A percentile compares a stretch with the other conserved stretches of the same genome.
These are phyloP conservation scores for Pangasius mekongensis DNA, from an alignment of 2,797 vertebrate species.

Conservation along the genomic window DNA sequence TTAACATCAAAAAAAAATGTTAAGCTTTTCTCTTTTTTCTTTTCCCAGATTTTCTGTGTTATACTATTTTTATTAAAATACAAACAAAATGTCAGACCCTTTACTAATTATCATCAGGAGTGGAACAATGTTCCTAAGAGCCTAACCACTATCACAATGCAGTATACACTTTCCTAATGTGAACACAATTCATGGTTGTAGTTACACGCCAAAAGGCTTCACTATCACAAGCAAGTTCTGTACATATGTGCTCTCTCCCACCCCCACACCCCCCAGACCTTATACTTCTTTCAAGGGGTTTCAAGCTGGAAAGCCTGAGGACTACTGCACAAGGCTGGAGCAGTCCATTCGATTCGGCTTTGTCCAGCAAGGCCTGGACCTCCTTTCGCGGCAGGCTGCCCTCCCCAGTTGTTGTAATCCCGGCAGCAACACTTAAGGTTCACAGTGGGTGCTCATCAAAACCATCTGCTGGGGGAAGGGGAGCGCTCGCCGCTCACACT, in stretches of 20 bases:
- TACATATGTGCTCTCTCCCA: background rate
- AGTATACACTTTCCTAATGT: background rate
- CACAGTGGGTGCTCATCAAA: conserved; percentile 99
- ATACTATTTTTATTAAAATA: background rate
- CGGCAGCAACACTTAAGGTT: conserved; percentile 99
- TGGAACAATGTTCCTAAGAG: background rate
- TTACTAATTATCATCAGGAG: background rate
- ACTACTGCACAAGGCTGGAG: conserved; percentile 71
- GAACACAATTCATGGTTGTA: background rate
- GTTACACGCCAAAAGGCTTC: conserved; percentile 8
- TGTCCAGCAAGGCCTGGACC: conserved; percentile 66
- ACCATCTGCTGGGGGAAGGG: conserved; percentile 99
- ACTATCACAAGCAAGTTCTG: conserved; percentile 28
- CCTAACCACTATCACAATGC: background rate
- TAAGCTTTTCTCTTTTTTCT: conserved; percentile 40
- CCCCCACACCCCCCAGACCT: background rate
- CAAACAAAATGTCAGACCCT: background rate
- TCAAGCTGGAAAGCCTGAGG: conserved; percentile 71
- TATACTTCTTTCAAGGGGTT: conserved; percentile 9
- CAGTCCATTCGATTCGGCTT: conserved; percentile 78
- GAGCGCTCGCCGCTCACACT: conserved; percentile 74
- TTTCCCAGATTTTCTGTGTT: conserved; percentile 30
- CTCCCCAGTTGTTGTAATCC: conserved; percentile 98
- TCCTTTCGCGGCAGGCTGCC: conserved; percentile 68
- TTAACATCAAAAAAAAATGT: conserved; percentile 31